Evolutionary conservation across 2,888 invertebrate genomes (phyloP).

Genomic region (Drosophila acutilabella): DNA sequence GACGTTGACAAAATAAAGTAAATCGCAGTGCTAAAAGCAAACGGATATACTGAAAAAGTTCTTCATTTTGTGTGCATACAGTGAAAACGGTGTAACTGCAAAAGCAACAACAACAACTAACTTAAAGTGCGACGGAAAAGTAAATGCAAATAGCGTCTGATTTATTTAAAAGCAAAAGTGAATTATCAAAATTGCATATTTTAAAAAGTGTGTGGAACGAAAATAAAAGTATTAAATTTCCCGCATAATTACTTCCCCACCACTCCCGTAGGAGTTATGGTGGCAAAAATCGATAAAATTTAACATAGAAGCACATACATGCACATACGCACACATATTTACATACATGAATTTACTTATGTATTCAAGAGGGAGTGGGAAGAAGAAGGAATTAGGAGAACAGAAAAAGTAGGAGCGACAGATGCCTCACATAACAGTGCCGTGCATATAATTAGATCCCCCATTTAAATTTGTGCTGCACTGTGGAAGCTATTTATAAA

Average conservation of each 20-base stretch:
- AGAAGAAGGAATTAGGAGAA: conserved; percentile 38
- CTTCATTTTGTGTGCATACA: conserved; percentile 46
- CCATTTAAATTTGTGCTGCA: conserved; percentile 3
- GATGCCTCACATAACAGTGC: conserved; percentile 52
- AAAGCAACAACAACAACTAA: conserved; percentile 19
- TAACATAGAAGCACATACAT: conserved; percentile 49
- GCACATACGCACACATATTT: conserved; percentile 37
- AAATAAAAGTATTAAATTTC: conserved; percentile 27
- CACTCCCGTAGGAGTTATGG: conserved; percentile 58
- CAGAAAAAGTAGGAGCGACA: conserved; percentile 43
- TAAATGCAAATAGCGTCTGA: conserved; percentile 27
- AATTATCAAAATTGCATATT: neutral
- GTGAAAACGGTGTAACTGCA: conserved; percentile 46
- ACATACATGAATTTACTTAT: conserved; percentile 30
- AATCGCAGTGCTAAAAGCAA: conserved; percentile 68
- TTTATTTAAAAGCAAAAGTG: conserved; percentile 29
- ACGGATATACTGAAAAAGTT: conserved; percentile 42
- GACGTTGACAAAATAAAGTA: conserved; percentile 42
- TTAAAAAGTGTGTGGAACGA: conserved; percentile 6
- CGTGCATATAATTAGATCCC: conserved; percentile 50
- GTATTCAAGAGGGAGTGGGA: conserved; percentile 26
- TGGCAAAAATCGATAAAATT: conserved; percentile 71
- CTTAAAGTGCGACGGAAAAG: conserved; percentile 40
- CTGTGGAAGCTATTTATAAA: conserved; percentile 29
- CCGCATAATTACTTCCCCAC: conserved; percentile 30